Evolutionary conservation across 2,888 invertebrate genomes (phyloP).

Genomic region (Drosophila phalerata): DNA sequence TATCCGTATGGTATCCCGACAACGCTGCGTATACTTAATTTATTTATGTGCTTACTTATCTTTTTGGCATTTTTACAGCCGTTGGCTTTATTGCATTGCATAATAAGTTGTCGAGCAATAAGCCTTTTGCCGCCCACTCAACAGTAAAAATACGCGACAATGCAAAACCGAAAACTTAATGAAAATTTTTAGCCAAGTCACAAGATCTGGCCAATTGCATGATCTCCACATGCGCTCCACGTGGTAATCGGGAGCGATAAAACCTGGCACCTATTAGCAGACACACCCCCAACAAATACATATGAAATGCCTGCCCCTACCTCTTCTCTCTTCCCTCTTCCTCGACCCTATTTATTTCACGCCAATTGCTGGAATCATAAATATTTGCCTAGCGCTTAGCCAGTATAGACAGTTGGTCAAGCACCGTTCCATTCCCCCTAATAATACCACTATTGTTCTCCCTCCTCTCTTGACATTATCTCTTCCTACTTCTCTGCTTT

Average conservation of each 20-base stretch:
- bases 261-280: constrained; percentile 16
- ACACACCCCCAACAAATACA: constrained; percentile 5
- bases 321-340: not conserved
- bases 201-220: constrained; percentile 40
- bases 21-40: constrained; percentile 58
- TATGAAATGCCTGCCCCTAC: not conserved
- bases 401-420: constrained; percentile 42
- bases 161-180: constrained; percentile 11
- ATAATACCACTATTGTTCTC: not conserved
- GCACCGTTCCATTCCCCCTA: not conserved
- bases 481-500: not conserved
- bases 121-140: constrained; percentile 5
- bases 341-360: constrained; percentile 6
- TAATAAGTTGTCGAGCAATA: constrained; percentile 31
- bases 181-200: constrained; percentile 43
- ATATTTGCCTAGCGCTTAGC: constrained; percentile 59
- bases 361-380: constrained; percentile 41
- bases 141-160: constrained; percentile 7
- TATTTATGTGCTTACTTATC: constrained; percentile 48
- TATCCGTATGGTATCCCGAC: not conserved
- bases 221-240: constrained; percentile 37
- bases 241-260: constrained; percentile 24
- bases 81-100: constrained; percentile 48
- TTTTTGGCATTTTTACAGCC: constrained; percentile 30
- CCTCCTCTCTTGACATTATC: not conserved